Percentiles rank a stretch among this genome's conserved stretches.
These are phyloP conservation scores for Hirudinaria manillensis DNA, from an alignment of 2,888 invertebrate genomes.

Conservation along the genomic window DNA sequence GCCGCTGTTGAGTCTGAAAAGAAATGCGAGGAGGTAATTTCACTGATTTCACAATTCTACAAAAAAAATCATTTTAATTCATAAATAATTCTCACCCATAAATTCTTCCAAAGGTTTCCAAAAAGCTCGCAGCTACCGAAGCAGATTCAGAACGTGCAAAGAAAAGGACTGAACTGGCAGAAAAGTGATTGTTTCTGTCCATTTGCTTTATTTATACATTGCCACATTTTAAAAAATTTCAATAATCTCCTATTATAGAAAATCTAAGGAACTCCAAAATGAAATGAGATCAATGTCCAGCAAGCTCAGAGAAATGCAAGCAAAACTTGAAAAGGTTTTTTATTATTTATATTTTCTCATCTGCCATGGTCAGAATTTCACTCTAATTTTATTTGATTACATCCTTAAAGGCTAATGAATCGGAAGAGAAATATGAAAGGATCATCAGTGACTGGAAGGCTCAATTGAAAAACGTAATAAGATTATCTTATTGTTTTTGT, in stretches of 20 bases:
- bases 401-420: constrained; percentile 26
- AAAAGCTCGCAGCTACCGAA: constrained; percentile 20
- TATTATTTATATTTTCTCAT: background rate
- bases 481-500: background rate
- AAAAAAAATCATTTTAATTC: background rate
- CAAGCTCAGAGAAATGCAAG: constrained; percentile 32
- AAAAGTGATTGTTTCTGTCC: constrained; percentile 24
- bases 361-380: background rate
- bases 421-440: constrained; percentile 31
- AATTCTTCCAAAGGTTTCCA: background rate
- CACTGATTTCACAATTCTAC: background rate
- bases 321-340: constrained; percentile 30
- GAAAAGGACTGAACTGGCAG: constrained; percentile 18
- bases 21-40: constrained; percentile 31
- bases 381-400: background rate
- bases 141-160: constrained; percentile 17
- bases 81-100: background rate
- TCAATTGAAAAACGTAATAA: constrained; percentile 25
- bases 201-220: background rate
- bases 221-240: background rate
- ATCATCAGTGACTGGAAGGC: constrained; percentile 29
- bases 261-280: constrained; percentile 28
- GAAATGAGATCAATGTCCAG: constrained; percentile 31
- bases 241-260: constrained; percentile 15
- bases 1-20: constrained; percentile 32